phyloP scores from a whole-genome alignment of 2,888 invertebrate genomes.

The Ephialtes manifestator region DNA sequence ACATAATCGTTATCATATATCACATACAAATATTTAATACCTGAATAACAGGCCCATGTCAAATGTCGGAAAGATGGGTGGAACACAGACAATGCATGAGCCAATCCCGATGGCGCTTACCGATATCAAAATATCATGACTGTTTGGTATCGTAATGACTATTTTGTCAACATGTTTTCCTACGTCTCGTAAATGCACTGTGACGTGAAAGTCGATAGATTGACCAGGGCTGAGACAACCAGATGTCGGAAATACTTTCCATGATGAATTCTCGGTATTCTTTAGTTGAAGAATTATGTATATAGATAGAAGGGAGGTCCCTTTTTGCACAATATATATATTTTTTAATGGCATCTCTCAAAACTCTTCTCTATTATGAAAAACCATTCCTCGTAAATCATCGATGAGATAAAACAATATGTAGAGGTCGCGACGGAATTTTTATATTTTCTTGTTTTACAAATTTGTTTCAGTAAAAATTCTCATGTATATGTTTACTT shows the following conservation, averaged over 20 bases:
- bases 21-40: constrained; percentile 78
- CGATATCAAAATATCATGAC: constrained; percentile 85
- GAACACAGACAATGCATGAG: constrained; percentile 89
- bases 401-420: no score
- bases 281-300: constrained; percentile 49
- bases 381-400: no score
- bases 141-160: constrained; percentile 82
- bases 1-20: no score
- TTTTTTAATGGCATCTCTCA: no score
- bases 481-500: no score
- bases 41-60: constrained; percentile 90
- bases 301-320: background rate
- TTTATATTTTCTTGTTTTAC: no score
- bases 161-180: constrained; percentile 83
- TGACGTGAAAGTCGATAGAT: constrained; percentile 78
- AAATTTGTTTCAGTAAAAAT: no score
- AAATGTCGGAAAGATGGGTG: constrained; percentile 87
- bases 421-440: no score
- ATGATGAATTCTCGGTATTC: constrained; percentile 73
- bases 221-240: constrained; percentile 81
- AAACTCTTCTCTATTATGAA: no score
- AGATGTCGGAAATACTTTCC: constrained; percentile 75
- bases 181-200: constrained; percentile 82
- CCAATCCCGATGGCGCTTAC: constrained; percentile 89
- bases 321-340: no score